phyloP scores from a whole-genome alignment of 2,113 vertebrate genomes.

The Dendrocopos noguchii region DNA sequence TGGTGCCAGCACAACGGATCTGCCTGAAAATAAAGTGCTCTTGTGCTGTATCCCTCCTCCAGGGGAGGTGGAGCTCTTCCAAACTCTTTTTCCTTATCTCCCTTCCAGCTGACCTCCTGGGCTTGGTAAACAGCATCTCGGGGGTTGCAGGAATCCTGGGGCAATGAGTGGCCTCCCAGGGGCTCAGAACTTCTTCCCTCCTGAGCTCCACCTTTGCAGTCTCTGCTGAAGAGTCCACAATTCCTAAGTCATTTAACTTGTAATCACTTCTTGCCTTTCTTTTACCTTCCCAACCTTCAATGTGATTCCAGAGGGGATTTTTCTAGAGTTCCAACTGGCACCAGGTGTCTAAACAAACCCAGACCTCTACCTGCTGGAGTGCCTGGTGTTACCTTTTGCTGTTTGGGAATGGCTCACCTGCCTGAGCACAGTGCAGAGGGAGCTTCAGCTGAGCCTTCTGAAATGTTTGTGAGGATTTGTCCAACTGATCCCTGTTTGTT shows the following conservation, averaged over 20 bases:
- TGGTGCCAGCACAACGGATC: neutral
- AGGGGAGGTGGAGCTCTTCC: neutral
- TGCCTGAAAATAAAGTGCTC: neutral
- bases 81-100: neutral
- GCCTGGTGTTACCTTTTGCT: neutral
- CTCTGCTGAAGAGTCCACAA: neutral
- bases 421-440: neutral
- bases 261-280: neutral
- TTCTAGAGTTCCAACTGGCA: neutral
- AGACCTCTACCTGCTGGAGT: neutral
- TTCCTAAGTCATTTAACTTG: neutral
- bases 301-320: neutral
- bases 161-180: slow-evolving; percentile 74
- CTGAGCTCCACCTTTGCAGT: neutral
- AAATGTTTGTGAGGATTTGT: neutral
- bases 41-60: neutral
- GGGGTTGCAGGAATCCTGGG: slow-evolving; percentile 34
- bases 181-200: neutral
- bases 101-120: slow-evolving; percentile 56
- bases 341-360: neutral
- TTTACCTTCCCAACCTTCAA: neutral
- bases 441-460: neutral
- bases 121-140: slow-evolving; percentile 48
- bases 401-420: neutral
- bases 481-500: neutral